Base-by-base conservation (phyloP, 2,797 vertebrate species). In the Hapalemur alaotrensis region DNA sequence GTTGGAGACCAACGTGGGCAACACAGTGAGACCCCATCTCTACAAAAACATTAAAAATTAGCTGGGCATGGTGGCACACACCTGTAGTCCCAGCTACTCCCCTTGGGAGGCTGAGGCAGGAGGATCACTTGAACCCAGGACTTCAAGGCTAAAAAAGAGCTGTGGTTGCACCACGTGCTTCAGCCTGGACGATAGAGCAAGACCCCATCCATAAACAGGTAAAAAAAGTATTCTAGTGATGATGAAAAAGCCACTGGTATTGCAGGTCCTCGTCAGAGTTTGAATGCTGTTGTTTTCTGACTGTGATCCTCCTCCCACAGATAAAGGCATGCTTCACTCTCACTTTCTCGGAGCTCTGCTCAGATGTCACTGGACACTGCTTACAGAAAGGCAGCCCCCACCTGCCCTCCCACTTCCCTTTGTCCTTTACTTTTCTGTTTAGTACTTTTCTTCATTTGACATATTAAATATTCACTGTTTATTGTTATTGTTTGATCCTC, bases 381-480 rank as follows among this genome's bases (percentile, higher is more conserved):
- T 65, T 23, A 46, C 67, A 43, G 59, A 67, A 65, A 43, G 70
- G 10, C 22, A 43, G 5, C 15, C n/a, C 18, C 9, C 28, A 4
- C 20, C 69, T 22, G 65, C 23, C 30, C 4, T 30, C 32, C 73
- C 13, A 23, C 41, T 59, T 79, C 25, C 59, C 54, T 52, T 50
- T 75, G 9, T n/a, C 20, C 57, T 93, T 78, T 59, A 50, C 52
- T 72, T 87, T n/a, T 52, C 82, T 79, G 10, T 79, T 70, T 38
- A 72, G 65, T 13, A 52, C 52, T 70, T 41, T 72, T 86, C 14
- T 25, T 9, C 75, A 73, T 32, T 46, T 88, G 46, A 32, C 25
- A 30, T 85, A 30, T 23, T 35, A 57, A 81, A 61, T 72, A 35
- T n/a, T 46, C 69, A 72, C 52, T 82, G 17, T 81, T 28, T 81